Conservation (phyloP, 2,888 invertebrate genomes). For the Osedax fenrisi region DNA sequence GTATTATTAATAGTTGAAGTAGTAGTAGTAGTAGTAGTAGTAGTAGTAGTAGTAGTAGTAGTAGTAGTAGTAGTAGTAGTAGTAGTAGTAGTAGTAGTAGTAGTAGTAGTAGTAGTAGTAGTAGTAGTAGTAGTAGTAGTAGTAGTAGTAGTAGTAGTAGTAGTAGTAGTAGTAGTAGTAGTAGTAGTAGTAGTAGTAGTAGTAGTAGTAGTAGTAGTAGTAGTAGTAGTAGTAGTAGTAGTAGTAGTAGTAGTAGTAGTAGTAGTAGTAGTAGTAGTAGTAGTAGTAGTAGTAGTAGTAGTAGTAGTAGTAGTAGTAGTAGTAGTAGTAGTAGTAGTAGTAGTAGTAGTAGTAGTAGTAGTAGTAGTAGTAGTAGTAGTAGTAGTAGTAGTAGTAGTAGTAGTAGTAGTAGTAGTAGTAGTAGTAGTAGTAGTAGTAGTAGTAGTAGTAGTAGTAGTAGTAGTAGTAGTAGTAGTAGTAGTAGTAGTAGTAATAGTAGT, state of each 20-base stretch:
- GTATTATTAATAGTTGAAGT: conserved; percentile 12
- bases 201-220: conserved; percentile 6
- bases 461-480: conserved; percentile 12
- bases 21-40: not conserved
- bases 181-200: conserved; percentile 5
- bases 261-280: conserved; percentile 13
- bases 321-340: conserved; percentile 19
- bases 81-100: conserved; percentile 14
- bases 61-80: conserved; percentile 21
- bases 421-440: not conserved
- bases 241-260: conserved; percentile 11
- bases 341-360: not conserved
- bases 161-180: not conserved
- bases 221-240: conserved; percentile 4
- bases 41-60: not conserved
- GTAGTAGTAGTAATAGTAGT: conserved; percentile 8
- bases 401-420: conserved; percentile 11
- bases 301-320: not conserved
- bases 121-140: conserved; percentile 8
- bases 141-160: not conserved
- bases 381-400: conserved; percentile 15
- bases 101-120: conserved; percentile 2
- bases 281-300: not conserved
- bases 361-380: not conserved
- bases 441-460: conserved; percentile 17